Percentiles rank a stretch among this genome's conserved stretches.
phyloP scores from a whole-genome alignment of 2,113 vertebrate species.

The Anas platyrhynchos region DNA sequence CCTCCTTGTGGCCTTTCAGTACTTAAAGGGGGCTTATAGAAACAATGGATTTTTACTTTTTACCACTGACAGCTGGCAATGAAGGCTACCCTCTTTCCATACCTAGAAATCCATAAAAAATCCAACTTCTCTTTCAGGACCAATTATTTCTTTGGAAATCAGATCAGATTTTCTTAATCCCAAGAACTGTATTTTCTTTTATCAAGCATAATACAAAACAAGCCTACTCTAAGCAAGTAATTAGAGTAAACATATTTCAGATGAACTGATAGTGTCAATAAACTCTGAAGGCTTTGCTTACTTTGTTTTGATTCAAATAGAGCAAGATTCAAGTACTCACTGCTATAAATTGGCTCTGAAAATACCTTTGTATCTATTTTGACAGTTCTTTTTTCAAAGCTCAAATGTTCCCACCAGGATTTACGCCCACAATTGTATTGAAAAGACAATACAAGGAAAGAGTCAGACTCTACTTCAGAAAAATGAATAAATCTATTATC shows the following conservation, averaged over 20 bases:
- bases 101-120: neutral
- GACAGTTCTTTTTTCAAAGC: neutral
- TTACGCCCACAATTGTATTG: neutral
- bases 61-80: neutral
- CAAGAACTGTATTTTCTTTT: neutral
- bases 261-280: neutral
- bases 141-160: neutral
- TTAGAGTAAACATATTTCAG: constrained; percentile 1
- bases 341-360: constrained; percentile 2
- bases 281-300: neutral
- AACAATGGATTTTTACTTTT: too few relatives aligned
- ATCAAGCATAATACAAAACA: neutral
- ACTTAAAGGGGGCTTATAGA: too few relatives aligned
- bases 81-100: neutral
- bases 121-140: neutral
- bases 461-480: neutral
- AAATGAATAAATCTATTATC: neutral
- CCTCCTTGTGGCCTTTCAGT: too few relatives aligned
- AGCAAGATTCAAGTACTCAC: neutral
- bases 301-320: neutral
- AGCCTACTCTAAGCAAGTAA: neutral
- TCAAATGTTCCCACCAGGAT: neutral
- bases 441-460: constrained; percentile 7
- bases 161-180: neutral
- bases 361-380: constrained; percentile 28